Percentiles rank a stretch among this genome's conserved stretches.
phyloP scores from a whole-genome alignment of 2,888 invertebrate species.

The Idaea dimidiata region DNA sequence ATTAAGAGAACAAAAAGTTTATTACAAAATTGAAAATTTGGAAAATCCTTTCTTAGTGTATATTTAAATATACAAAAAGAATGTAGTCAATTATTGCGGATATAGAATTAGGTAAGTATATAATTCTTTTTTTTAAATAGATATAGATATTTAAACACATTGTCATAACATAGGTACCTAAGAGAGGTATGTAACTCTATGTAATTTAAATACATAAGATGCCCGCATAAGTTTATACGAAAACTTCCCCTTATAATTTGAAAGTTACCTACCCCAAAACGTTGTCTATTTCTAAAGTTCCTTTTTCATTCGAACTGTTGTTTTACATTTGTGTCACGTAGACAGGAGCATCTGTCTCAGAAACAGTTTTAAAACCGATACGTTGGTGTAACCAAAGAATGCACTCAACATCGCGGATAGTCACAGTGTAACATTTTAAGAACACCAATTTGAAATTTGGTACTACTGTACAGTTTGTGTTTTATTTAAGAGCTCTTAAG shows the following conservation, averaged over 20 bases:
- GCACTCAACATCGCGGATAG: conserved; percentile 26
- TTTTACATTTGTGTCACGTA: conserved; percentile 68
- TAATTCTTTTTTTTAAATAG: too few relatives aligned
- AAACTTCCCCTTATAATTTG: conserved; percentile 11
- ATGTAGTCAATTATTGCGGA: too few relatives aligned
- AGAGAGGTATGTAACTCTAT: neutral
- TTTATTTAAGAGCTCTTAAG: too few relatives aligned
- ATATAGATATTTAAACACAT: too few relatives aligned
- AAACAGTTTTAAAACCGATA: conserved; percentile 59
- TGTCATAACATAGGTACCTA: neutral
- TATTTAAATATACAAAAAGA: too few relatives aligned
- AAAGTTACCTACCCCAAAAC: conserved; percentile 25
- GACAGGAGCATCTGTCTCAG: conserved; percentile 61
- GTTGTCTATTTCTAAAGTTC: conserved; percentile 56
- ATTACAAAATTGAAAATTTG: too few relatives aligned
- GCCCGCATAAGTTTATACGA: neutral
- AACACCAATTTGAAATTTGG: conserved; percentile 4
- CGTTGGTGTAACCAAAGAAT: conserved; percentile 52
- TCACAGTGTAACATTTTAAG: conserved; percentile 15
- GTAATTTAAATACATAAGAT: neutral
- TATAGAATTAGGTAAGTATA: too few relatives aligned
- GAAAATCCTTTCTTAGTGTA: too few relatives aligned
- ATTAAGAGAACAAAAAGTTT: too few relatives aligned
- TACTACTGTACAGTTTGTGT: neutral
- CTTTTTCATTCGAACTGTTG: conserved; percentile 41